These are phyloP conservation scores for Chinchilla lanigera DNA, from an alignment of 2,113 vertebrate species.

Conservation along the genomic window DNA sequence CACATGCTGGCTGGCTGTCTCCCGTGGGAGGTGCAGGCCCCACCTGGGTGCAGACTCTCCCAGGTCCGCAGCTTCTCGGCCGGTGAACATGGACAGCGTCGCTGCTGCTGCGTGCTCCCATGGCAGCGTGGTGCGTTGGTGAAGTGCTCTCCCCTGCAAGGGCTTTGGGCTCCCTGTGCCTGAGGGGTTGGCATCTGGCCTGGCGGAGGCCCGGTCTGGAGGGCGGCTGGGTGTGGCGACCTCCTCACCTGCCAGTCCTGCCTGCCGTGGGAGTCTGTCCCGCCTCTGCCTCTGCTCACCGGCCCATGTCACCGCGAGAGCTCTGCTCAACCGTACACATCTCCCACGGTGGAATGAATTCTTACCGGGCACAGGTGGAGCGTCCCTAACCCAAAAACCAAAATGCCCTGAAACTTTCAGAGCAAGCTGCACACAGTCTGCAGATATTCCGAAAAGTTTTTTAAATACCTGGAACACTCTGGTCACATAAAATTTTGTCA, in stretches of 20 bases:
- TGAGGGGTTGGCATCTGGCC: rapidly evolving
- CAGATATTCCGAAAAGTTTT: neutral
- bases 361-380: neutral
- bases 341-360: neutral
- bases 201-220: rapidly evolving
- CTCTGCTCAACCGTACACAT: too few relatives aligned
- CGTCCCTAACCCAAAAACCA: neutral
- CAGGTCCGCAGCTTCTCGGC: rapidly evolving
- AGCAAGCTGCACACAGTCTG: neutral
- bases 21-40: rapidly evolving
- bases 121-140: neutral
- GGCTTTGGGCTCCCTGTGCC: too few relatives aligned
- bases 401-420: neutral
- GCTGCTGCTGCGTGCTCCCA: neutral
- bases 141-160: neutral
- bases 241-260: neutral
- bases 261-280: neutral
- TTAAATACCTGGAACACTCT: neutral
- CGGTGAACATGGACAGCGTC: rapidly evolving
- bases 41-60: neutral
- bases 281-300: neutral
- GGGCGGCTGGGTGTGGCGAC: neutral
- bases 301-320: too few relatives aligned
- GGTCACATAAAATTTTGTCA: too few relatives aligned
- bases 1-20: rapidly evolving